Base-by-base conservation (phyloP, 2,888 invertebrate genomes). In the Neoitamus cyanurus region DNA sequence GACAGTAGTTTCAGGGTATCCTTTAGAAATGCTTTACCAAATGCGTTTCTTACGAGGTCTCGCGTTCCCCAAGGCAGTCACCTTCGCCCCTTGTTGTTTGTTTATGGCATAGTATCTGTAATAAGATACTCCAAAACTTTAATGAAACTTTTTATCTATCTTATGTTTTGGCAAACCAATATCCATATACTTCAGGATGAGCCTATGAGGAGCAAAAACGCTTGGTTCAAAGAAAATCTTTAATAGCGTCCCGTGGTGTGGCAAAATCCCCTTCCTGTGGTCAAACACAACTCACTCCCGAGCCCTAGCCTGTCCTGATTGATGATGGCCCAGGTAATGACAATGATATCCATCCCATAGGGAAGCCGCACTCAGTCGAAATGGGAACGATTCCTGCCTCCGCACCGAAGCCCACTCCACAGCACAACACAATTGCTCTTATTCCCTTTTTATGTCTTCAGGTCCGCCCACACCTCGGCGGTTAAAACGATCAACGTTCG, bases 381-480 rank as follows among this genome's bases (percentile, higher is more conserved):
- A 30, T 70, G 25, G 13, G 30, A 70, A 25, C 28, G 4, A 28
- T 11, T 70, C 70, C 34, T 73, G 36, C 20, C n/a, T 2, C 30
- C 15, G 30, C 31, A 11, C 72, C 25, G 13, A 25, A 75, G 28
- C 20, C 75, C 75, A 37, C 75, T 75, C 37, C 13, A 75, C 15
- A 37, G 13, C 75, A 28, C 15, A 37, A 3, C 75, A 28, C 31
- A 68, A 36, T 73, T 36, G 15, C 46, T 82, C 36, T 69, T 37
- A 25, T 69, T 69, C 37, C 69, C 9, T 82, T 82, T 82, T 69
- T 28, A 37, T 28, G 25, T 37, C 37, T 30, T 69, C 69, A 82
- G 82, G 37, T 82, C 82, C 82, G 82, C 82, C 82, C 82, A 82
- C 82, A 69, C 68, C 82, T 30, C 15, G 13, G 58, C 68, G 20